These are phyloP conservation scores for Drosophila mulleri DNA, from an alignment of 2,888 invertebrate genomes.

Conservation along the genomic window DNA sequence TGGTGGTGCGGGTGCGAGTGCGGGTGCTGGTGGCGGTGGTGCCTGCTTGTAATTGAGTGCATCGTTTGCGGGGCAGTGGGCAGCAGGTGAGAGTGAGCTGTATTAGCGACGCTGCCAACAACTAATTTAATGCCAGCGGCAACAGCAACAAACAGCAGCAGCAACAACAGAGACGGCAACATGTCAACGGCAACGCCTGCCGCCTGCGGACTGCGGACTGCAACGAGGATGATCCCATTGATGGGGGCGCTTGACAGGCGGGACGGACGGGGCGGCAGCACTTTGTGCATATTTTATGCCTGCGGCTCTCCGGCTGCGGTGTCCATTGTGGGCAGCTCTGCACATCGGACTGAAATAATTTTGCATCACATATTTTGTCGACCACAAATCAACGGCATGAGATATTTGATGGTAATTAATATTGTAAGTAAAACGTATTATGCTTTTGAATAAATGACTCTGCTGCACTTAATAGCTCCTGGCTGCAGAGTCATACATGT, in stretches of 20 bases:
- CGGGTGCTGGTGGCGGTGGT: conserved; percentile 34
- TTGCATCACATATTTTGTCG: conserved; percentile 62
- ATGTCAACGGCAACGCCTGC: conserved; percentile 78
- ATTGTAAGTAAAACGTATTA: conserved; percentile 73
- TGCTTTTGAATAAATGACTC: conserved; percentile 59
- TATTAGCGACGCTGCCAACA: conserved; percentile 77
- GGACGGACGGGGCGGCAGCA: background rate
- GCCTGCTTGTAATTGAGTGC: conserved; percentile 75
- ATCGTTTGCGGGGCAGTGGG: conserved; percentile 62
- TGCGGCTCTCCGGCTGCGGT: conserved; percentile 36
- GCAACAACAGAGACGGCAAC: conserved; percentile 69
- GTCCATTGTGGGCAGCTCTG: conserved; percentile 61
- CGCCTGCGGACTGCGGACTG: background rate
- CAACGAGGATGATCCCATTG: conserved; percentile 52
- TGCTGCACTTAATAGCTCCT: conserved; percentile 67
- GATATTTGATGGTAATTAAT: conserved; percentile 78
- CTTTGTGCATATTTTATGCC: conserved; percentile 70
- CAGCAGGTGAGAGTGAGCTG: conserved; percentile 48
- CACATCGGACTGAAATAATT: conserved; percentile 68
- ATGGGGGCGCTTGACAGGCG: background rate
- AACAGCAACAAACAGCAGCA: conserved; percentile 39
- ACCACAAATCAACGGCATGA: conserved; percentile 79
- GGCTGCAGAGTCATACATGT: conserved; percentile 21
- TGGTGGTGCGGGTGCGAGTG: conserved; percentile 40
- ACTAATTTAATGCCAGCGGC: conserved; percentile 79